Evolutionary conservation across 2,888 invertebrate species (phyloP), one percentile per base, ranked within the genome.

Genomic region (Callimorpha dominula): DNA sequence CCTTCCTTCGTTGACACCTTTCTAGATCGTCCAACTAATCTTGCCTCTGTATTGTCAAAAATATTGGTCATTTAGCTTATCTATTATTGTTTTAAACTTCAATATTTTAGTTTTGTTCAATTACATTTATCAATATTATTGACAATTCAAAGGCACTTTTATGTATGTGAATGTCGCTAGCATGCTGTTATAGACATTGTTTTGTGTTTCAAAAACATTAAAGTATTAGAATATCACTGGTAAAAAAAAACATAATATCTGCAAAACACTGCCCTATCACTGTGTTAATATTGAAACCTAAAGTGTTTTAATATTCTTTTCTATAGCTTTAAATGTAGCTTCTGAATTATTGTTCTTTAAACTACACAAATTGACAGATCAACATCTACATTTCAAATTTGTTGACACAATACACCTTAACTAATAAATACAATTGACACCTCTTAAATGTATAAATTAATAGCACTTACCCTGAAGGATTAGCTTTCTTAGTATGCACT

Each of bases 1-100:
- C 95, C 95, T 95, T 94, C 93, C 94, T 96, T 93, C 95, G 93
- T 94, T 93, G 91, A 94, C 93, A 93, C 93, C 94, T 95, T 95
- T 95, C 88, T 94, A 95, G 95, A 94, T 95, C 95, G 95, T 95
- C 95, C 95, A 94, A 94, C 93, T 93, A 91, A 88, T 75, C 80
- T 87, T 88, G 91, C 90, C 91, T 89, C 90, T 89, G 87, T 86
- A 86, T 91, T 91, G 91, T 92, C 91, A 89, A 87, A 84, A 77
- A 78, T 79, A 72, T 81, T 77, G 75, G 52, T 76, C 42, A 68
- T 57, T 72, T 11, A 5, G 50, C 8, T 42, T 68, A 54, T 12
- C 14, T 60, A 4, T n/a, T n/a, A 20, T 11, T 50, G 8, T 50
- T 42, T 68, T 52, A 8, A 54, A 57, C 11, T 57, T 57, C 20